Percentiles rank a stretch among this genome's conserved stretches.
These are phyloP conservation scores for Lucilia sericata DNA, from an alignment of 1,140 invertebrate species.

Conservation along the genomic window DNA sequence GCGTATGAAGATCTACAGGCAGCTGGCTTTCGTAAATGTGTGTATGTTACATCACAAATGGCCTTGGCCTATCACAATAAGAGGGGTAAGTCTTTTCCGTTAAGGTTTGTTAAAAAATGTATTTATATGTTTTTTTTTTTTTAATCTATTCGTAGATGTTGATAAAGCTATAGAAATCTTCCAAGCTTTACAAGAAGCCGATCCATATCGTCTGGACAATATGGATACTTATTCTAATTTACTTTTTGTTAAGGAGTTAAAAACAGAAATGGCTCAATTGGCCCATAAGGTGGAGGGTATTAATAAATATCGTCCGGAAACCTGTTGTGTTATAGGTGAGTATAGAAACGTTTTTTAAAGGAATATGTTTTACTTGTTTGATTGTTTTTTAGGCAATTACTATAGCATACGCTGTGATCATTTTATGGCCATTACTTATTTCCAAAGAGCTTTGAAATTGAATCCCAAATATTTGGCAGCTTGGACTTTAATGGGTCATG, in stretches of 20 bases:
- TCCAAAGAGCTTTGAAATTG: conserved; percentile 93
- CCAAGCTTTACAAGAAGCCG: conserved; percentile 81
- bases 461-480: conserved; percentile 95
- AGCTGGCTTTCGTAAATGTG: conserved; percentile 86
- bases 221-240: conserved; percentile 98
- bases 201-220: conserved; percentile 94
- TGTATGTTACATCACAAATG: conserved; percentile 92
- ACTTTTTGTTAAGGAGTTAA: conserved; percentile 93
- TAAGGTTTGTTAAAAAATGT: background rate
- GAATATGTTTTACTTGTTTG: conserved; percentile 48
- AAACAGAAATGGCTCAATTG: conserved; percentile 91
- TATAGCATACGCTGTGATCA: conserved; percentile 97
- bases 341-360: background rate
- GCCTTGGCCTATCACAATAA: conserved; percentile 93
- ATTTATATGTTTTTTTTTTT: background rate
- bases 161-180: conserved; percentile 90
- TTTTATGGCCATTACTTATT: conserved; percentile 96
- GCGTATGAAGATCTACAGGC: conserved; percentile 83
- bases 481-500: conserved; percentile 98
- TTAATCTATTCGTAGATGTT: conserved; percentile 77
- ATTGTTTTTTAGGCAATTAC: conserved; percentile 84
- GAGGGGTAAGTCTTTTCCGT: conserved; percentile 74
- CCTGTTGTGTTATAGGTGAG: conserved; percentile 96
- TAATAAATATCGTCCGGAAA: conserved; percentile 97
- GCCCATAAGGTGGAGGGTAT: conserved; percentile 94